Base-by-base conservation (phyloP, 2,113 vertebrate genomes). In the Dipodomys spectabilis region DNA sequence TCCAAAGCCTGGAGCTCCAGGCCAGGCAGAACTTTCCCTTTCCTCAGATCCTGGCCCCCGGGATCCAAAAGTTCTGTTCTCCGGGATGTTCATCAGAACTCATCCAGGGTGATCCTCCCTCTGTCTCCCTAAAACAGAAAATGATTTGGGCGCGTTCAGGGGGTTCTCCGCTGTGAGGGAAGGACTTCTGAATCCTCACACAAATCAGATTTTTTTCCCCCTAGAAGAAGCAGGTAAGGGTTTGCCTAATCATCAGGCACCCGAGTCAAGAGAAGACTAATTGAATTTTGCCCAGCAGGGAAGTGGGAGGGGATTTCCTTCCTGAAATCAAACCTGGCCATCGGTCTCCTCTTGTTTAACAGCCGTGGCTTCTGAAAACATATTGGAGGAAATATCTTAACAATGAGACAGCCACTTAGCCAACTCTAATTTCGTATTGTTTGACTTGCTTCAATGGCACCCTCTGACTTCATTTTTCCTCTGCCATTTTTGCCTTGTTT, bases 301-400 rank as follows among this genome's bases (percentile, higher is more conserved):
- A 98, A 98, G 96, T 98, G 98, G 98, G 98, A 98, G 98, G 98
- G 97, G 97, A 97, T 97, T 98, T 98, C 98, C 98, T 98, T 98
- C 98, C 98, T 98, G 98, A 97, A 98, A 98, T 98, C 98, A 98
- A 95, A 98, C 95, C 97, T 98, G 98, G 98, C 98, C 22, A 98
- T 98, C 98, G 94, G 97, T 98, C 98, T 96, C 95, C 94, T 85
- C 96, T 97, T 98, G 97, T 98, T 98, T 98, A 97, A 98, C 95
- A 96, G 97, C 96, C 67, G 62, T 92, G 97, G 97, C 97, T 98
- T 98, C 97, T 98, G 98, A 98, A 98, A 98, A 98, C 98, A 98
- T 95, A 97, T 97, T 97, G 96, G 97, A 98, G 98, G 98, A 98
- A 98, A 98, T 98, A 98, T 98, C 98, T 98, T 96, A 97, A 98